phyloP scores from a whole-genome alignment of 2,888 invertebrate species.

The Orchesella flavescens region DNA sequence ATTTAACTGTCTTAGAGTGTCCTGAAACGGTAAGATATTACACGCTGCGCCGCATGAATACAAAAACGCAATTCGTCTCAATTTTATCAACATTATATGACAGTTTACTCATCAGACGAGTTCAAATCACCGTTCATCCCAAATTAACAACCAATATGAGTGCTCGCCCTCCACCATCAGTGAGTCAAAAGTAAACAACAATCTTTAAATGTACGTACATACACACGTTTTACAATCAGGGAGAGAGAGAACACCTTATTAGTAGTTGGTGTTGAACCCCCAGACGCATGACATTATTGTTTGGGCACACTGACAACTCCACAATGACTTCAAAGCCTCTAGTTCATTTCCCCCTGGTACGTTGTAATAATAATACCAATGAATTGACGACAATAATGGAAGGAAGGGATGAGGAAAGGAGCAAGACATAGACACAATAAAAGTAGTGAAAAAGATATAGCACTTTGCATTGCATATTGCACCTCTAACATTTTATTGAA shows the following conservation, averaged over 20 bases:
- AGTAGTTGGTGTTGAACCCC: background rate
- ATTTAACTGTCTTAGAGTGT: constrained; percentile 2
- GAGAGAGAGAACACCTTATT: too few species aligned
- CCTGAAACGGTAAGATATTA: constrained; percentile 7
- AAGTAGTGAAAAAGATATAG: background rate
- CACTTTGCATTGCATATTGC: background rate
- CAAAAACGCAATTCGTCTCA: constrained; percentile 45
- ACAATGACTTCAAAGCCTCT: background rate
- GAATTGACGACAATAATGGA: background rate
- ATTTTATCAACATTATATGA: constrained; percentile 41
- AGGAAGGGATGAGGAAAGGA: background rate
- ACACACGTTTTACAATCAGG: too few species aligned
- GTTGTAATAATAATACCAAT: background rate
- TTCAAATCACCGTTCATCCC: constrained; percentile 57
- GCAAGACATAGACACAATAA: background rate
- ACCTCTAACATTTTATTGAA: too few species aligned
- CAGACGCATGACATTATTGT: constrained; percentile 19
- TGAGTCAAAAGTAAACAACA: background rate
- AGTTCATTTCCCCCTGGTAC: background rate
- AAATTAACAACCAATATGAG: constrained; percentile 46
- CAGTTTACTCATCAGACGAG: constrained; percentile 50
- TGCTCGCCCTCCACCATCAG: background rate
- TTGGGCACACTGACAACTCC: constrained; percentile 7
- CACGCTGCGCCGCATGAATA: constrained; percentile 22
- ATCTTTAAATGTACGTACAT: background rate